phyloP scores from a whole-genome alignment of 2,797 vertebrate genomes.

The Danionella dracula region DNA sequence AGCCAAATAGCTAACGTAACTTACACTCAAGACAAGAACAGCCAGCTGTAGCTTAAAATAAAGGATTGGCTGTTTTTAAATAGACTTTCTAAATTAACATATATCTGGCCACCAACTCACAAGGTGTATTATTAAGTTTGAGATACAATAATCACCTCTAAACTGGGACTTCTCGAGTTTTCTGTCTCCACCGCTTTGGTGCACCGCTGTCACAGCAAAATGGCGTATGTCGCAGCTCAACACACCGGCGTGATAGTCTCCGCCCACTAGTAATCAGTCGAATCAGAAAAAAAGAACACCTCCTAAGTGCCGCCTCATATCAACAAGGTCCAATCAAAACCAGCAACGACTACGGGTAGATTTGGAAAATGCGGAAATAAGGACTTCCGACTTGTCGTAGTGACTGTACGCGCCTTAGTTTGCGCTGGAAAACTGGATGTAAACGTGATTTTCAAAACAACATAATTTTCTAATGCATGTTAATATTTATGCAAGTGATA shows the following conservation, averaged over 20 bases:
- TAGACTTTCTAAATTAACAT: neutral
- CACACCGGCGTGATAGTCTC: slow-evolving; percentile 34
- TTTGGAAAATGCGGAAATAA: slow-evolving; percentile 25
- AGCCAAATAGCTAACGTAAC: neutral
- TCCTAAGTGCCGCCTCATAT: neutral
- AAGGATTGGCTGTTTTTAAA: neutral
- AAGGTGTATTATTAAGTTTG: neutral
- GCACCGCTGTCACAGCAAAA: slow-evolving; percentile 73
- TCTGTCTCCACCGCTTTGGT: slow-evolving; percentile 52
- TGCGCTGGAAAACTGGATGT: no score
- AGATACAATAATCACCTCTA: slow-evolving; percentile 55
- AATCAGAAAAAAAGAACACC: neutral
- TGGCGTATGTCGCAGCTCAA: slow-evolving; percentile 73
- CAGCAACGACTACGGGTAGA: neutral
- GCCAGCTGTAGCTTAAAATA: neutral
- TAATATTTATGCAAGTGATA: no score
- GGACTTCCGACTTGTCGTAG: slow-evolving; percentile 1
- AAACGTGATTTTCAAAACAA: no score
- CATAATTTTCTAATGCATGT: no score
- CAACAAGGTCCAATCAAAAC: neutral
- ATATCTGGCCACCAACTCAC: no score
- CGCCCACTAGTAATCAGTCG: neutral
- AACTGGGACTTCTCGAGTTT: slow-evolving; percentile 65
- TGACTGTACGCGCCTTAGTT: slow-evolving; percentile 13
- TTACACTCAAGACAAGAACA: neutral